These are phyloP conservation scores for Sinocyclocheilus maitianheensis DNA, from an alignment of 2,113 vertebrate genomes.

Conservation along the genomic window DNA sequence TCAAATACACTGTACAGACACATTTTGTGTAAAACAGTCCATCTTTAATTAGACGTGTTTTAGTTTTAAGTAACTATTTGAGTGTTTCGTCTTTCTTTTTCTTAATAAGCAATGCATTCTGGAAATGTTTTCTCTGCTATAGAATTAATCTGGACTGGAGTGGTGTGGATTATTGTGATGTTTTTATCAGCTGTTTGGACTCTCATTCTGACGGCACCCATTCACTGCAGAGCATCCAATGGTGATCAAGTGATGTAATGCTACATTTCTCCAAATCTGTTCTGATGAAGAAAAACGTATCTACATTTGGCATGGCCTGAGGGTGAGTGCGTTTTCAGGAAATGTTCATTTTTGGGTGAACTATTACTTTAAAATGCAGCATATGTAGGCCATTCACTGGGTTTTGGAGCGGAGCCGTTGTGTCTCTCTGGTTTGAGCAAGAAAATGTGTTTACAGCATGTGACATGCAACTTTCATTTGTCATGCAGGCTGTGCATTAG, in stretches of 20 bases:
- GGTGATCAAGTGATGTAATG: neutral
- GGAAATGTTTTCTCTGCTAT: too few relatives aligned
- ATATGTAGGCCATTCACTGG: neutral
- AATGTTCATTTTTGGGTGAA: neutral
- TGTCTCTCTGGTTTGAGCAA: constrained; percentile 10
- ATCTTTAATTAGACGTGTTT: neutral
- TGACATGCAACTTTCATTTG: constrained; percentile 60
- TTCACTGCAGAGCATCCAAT: neutral
- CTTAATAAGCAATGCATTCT: too few relatives aligned
- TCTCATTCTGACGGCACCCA: neutral
- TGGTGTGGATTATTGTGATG: neutral
- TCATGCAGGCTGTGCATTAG: constrained; percentile 63
- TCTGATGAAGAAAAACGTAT: neutral
- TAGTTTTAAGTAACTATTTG: neutral
- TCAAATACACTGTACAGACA: neutral
- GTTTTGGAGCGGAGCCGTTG: neutral
- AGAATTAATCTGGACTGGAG: too few relatives aligned
- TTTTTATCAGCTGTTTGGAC: neutral
- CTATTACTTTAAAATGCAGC: neutral
- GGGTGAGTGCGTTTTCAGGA: too few relatives aligned
- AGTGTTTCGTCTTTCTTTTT: too few relatives aligned
- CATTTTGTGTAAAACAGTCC: neutral
- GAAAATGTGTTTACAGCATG: constrained; percentile 67
- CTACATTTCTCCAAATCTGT: neutral
- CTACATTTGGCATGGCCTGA: neutral